Evolutionary conservation across 2,888 invertebrate genomes (phyloP), one percentile per base, ranked within the genome.

Genomic region (Hyles lineata): DNA sequence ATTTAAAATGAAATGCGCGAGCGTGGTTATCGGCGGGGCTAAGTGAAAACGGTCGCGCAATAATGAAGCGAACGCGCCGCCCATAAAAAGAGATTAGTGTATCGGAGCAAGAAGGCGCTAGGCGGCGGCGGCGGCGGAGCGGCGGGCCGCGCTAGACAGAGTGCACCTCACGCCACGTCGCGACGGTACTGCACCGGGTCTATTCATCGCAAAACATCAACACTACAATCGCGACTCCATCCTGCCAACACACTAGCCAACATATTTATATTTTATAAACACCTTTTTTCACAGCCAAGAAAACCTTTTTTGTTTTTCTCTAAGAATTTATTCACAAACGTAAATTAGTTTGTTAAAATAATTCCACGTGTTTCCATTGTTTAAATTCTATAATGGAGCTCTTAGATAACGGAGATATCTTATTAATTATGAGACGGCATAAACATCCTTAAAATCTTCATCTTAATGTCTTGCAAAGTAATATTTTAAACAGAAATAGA

Each of bases 11-110:
- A 29, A 25, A 29, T 32, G 2, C 9, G 58, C 32, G 67, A 55
- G 6, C 17, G 55, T 8, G n/a, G 19, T 32, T 21, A 55, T 29
- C n/a, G n/a, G 29, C n/a, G 55, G 50, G 23, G 67, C 43, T 50
- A 67, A 50, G 55, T 61, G 58, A 32, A 55, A 70, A 71, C 21
- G 19, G 19, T 61, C 21, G 43, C 17, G 29, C 50, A 70, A 9
- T 70, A 61, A 73, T 70, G 58, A 55, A 67, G 58, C 35, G 63
- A 55, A 29, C 70, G 71, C 76, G 78, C 89, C 91, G 90, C 91
- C 91, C 91, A 90, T 91, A 84, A 86, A 67, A 87, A 89, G 85
- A 83, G 85, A 87, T 87, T 83, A 84, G 83, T 86, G 83, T 83
- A 87, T 84, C 84, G 87, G 89, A 92, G 85, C 76, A 89, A 85